Evolutionary conservation across 2,888 invertebrate species (phyloP).

Genomic region (Abrostola triplasia): DNA sequence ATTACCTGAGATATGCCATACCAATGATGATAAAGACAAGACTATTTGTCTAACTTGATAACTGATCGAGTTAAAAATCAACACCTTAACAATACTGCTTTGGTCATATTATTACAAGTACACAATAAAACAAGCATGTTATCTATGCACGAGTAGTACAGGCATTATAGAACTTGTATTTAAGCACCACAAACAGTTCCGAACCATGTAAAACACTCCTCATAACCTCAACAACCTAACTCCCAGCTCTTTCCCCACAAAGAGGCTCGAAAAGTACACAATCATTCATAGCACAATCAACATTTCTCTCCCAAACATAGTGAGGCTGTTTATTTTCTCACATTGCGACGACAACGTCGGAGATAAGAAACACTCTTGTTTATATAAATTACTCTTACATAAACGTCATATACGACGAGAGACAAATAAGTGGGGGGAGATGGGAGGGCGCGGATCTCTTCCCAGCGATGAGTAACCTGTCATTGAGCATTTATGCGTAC

Average conservation of each 20-base stretch:
- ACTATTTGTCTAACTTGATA: too few relatives aligned
- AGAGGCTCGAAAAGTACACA: conserved; percentile 5
- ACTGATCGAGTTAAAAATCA: too few relatives aligned
- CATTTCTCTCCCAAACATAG: conserved; percentile 26
- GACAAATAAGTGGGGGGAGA: conserved; percentile 15
- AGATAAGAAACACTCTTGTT: conserved; percentile 46
- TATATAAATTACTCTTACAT: conserved; percentile 44
- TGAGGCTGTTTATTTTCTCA: conserved; percentile 28
- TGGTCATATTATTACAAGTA: too few relatives aligned
- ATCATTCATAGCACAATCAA: conserved; percentile 47
- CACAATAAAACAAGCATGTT: too few relatives aligned
- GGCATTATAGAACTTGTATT: too few relatives aligned
- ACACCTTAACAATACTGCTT: too few relatives aligned
- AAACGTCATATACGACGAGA: conserved; percentile 29
- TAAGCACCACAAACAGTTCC: background rate
- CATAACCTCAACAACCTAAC: background rate
- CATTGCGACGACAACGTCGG: conserved; percentile 26
- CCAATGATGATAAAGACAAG: too few relatives aligned
- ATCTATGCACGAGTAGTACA: too few relatives aligned
- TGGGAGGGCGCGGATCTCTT: conserved; percentile 11
- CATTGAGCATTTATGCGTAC: background rate
- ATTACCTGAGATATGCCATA: too few relatives aligned
- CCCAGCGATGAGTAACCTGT: conserved; percentile 19
- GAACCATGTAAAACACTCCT: background rate
- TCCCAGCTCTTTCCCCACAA: too few relatives aligned